Percentiles rank a stretch among this genome's conserved stretches.
phyloP scores from a whole-genome alignment of 1,140 invertebrate species.

The Onthophagus taurus region DNA sequence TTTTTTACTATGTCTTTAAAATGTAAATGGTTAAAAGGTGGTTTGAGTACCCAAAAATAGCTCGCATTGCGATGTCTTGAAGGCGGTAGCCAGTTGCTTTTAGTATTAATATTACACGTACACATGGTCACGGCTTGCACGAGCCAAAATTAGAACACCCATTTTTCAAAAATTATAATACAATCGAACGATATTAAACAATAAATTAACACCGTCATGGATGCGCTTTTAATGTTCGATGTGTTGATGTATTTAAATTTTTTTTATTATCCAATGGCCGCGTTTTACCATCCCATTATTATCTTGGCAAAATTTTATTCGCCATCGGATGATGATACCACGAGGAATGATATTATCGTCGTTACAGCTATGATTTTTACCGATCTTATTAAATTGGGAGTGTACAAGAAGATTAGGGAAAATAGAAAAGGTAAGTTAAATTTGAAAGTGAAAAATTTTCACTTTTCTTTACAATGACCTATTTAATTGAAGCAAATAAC shows the following conservation, averaged over 20 bases:
- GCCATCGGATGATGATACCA: constrained; percentile 11
- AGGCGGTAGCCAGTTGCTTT: not conserved
- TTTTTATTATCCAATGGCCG: constrained; percentile 20
- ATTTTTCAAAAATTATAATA: not conserved
- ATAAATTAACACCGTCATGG: constrained; percentile 14
- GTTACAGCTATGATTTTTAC: constrained; percentile 16
- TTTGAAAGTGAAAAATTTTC: too few relatives aligned
- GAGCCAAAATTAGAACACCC: not conserved
- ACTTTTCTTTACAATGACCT: too few relatives aligned
- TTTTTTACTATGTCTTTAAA: too few relatives aligned
- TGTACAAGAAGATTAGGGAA: constrained; percentile 18
- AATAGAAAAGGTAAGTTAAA: constrained; percentile 20
- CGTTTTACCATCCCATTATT: constrained; percentile 18
- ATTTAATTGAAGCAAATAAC: too few relatives aligned
- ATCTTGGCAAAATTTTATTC: constrained; percentile 19
- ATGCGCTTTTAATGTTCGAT: constrained; percentile 23
- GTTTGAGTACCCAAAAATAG: too few relatives aligned
- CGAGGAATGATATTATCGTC: constrained; percentile 14
- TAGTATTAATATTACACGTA: not conserved
- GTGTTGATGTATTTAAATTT: constrained; percentile 21
- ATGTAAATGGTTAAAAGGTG: too few relatives aligned
- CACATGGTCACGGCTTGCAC: not conserved
- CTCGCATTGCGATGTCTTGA: too few relatives aligned
- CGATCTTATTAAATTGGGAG: constrained; percentile 18
- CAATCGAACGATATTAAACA: too few relatives aligned